Evolutionary conservation across 2,797 vertebrate genomes (phyloP).

Genomic region (Cichlasoma orientale): DNA sequence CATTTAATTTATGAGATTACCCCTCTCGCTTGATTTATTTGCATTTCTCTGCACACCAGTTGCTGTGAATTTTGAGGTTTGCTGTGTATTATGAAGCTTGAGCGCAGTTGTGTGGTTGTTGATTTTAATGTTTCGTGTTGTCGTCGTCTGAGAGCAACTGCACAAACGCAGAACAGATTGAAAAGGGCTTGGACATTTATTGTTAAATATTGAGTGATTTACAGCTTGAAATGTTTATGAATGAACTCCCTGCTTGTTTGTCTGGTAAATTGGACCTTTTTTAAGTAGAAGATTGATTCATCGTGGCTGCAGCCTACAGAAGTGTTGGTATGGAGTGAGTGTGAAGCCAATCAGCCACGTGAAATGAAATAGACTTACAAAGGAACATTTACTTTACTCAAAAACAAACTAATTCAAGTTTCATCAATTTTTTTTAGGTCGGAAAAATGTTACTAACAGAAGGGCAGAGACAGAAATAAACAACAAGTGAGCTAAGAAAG

Average conservation of each 20-base stretch:
- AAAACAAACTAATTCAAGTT: neutral
- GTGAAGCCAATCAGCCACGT: neutral
- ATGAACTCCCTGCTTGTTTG: neutral
- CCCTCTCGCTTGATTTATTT: slow-evolving; percentile 21
- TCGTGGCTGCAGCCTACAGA: neutral
- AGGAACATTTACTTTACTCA: neutral
- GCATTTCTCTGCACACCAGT: slow-evolving; percentile 3
- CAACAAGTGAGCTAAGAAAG: neutral
- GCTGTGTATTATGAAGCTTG: neutral
- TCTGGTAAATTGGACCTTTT: neutral
- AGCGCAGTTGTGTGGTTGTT: neutral
- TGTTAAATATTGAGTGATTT: neutral
- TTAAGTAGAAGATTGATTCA: neutral
- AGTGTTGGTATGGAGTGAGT: neutral
- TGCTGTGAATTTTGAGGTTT: neutral
- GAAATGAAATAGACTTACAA: neutral
- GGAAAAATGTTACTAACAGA: neutral
- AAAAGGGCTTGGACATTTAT: neutral
- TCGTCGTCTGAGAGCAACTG: neutral
- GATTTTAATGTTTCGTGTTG: neutral
- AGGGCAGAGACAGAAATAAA: neutral
- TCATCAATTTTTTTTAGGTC: neutral
- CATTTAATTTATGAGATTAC: slow-evolving; percentile 31
- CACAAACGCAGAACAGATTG: neutral
- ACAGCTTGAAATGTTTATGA: neutral